Evolutionary conservation across 2,113 vertebrate species (phyloP).

Genomic region (Rhinoptilus africanus): DNA sequence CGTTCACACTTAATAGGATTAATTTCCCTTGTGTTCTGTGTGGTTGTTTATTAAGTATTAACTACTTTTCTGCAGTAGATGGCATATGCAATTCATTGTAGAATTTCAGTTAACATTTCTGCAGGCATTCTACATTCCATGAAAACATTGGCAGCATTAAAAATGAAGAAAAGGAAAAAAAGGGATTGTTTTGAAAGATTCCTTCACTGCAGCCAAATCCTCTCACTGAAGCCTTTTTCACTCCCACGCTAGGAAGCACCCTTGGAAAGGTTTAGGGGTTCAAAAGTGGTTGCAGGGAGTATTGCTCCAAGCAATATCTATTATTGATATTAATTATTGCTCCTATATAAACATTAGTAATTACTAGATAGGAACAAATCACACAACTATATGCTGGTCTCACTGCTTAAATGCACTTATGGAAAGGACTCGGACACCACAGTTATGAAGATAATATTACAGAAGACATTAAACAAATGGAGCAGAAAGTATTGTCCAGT

Average conservation of each 20-base stretch:
- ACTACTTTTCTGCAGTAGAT: conserved; percentile 28
- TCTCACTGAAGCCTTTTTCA: background rate
- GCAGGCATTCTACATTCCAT: background rate
- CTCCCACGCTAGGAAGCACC: background rate
- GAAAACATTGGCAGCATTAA: background rate
- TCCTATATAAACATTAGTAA: background rate
- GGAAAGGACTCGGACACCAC: background rate
- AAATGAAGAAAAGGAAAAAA: background rate
- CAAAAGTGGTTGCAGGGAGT: background rate
- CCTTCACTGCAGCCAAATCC: background rate
- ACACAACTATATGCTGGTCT: background rate
- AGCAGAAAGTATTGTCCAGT: background rate
- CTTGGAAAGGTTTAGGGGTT: background rate
- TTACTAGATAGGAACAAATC: background rate
- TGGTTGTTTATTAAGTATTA: conserved; percentile 46
- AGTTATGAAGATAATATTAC: background rate
- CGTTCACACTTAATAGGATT: conserved; percentile 14
- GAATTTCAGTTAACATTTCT: conserved; percentile 7
- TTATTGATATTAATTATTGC: background rate
- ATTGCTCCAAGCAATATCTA: background rate
- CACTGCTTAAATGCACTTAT: background rate
- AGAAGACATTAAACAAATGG: background rate
- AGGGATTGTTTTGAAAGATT: background rate
- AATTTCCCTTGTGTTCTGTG: background rate
- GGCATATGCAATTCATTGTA: conserved; percentile 15